Conservation (phyloP, 2,888 invertebrate genomes). For the Uropetala carovei region DNA sequence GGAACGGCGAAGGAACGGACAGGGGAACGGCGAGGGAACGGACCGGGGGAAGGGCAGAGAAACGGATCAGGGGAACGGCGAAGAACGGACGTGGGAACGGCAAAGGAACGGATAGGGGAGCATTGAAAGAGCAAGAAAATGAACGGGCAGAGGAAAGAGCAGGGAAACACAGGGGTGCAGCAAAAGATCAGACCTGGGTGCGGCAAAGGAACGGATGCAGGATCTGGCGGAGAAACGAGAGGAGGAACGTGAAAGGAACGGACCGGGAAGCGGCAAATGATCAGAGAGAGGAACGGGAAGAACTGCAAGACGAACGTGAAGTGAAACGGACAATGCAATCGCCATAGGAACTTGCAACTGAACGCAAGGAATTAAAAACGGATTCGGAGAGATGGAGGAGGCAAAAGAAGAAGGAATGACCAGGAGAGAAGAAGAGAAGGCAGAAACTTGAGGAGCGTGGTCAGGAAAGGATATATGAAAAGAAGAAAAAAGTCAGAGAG, state of each 20-base stretch:
- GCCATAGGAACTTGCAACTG: neutral
- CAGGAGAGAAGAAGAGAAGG: neutral
- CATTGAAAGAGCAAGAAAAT: no score
- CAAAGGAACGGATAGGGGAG: neutral
- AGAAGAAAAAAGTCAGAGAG: neutral
- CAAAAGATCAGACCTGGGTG: no score
- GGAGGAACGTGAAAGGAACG: neutral
- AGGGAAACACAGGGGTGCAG: no score
- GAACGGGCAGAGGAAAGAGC: neutral
- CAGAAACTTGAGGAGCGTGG: neutral
- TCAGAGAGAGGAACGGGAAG: neutral
- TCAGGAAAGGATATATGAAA: neutral
- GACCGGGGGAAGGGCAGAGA: neutral
- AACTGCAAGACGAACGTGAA: no score
- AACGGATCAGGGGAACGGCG: neutral
- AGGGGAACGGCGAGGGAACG: neutral
- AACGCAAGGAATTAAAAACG: neutral
- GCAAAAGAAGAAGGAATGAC: no score
- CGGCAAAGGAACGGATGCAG: neutral
- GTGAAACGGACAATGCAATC: no score
- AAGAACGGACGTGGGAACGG: neutral
- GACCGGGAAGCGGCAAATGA: no score
- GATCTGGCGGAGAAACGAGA: neutral
- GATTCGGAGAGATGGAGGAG: no score
- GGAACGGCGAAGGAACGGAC: neutral